Evolutionary conservation across 2,113 vertebrate species (phyloP).

Genomic region (Spea bombifrons): DNA sequence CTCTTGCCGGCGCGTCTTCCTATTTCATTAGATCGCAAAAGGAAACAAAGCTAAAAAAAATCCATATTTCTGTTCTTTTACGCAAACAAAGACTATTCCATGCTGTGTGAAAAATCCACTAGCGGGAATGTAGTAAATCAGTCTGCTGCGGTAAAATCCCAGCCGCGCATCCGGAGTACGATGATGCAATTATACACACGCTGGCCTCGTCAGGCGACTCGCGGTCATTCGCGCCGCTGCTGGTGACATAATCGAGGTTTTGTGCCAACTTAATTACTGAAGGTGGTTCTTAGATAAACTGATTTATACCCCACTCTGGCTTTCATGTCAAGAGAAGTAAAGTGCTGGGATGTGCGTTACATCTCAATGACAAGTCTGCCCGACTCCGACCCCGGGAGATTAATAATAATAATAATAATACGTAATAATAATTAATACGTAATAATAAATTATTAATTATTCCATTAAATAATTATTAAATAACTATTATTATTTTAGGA

Average conservation of each 20-base stretch:
- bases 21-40: conserved; percentile 12
- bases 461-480: too few species aligned
- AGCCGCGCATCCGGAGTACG: neutral
- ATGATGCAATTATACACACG: conserved; percentile 11
- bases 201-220: neutral
- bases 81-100: conserved; percentile 41
- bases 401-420: too few species aligned
- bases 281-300: neutral
- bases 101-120: conserved; percentile 35
- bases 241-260: conserved; percentile 1
- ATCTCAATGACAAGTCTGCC: too few species aligned
- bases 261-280: conserved; percentile 21
- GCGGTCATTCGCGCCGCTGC: conserved; percentile 13
- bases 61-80: conserved; percentile 38
- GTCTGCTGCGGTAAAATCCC: conserved; percentile 2
- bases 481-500: too few species aligned
- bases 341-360: too few species aligned
- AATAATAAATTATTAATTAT: too few species aligned
- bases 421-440: too few species aligned
- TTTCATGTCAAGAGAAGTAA: too few species aligned
- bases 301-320: too few species aligned
- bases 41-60: conserved; percentile 15
- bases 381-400: too few species aligned
- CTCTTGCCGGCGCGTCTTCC: conserved; percentile 14
- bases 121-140: conserved; percentile 25